Conservation (phyloP, 2,797 vertebrate genomes). For the Otolemur crassicaudatus region DNA sequence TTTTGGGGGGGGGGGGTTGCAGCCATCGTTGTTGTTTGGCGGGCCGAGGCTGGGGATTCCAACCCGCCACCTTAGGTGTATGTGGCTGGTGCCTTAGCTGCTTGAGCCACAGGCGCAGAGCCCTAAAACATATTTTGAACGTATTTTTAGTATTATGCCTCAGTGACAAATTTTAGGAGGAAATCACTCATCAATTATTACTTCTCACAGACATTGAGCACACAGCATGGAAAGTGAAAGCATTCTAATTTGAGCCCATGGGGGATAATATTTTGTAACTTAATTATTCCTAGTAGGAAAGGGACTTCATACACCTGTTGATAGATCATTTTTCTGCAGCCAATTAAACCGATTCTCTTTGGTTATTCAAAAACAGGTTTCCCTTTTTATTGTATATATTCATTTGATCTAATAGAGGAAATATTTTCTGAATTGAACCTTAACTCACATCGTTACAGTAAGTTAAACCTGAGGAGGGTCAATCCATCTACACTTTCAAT, state of each 20-base stretch:
- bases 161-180: neutral
- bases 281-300: constrained; percentile 50
- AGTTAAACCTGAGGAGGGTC: neutral
- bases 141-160: constrained; percentile 17
- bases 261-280: constrained; percentile 11
- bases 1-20: too few species aligned
- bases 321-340: constrained; percentile 14
- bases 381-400: neutral
- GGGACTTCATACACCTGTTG: neutral
- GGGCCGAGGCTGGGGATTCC: too few species aligned
- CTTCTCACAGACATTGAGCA: neutral
- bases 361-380: constrained; percentile 1
- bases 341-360: neutral
- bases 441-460: neutral
- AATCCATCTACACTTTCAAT: constrained; percentile 11
- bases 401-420: constrained; percentile 1
- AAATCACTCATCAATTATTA: constrained; percentile 45
- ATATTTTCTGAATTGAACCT: neutral
- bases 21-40: too few species aligned
- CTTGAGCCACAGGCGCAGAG: too few species aligned
- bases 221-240: neutral
- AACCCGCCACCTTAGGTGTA: too few species aligned
- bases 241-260: constrained; percentile 18
- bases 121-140: neutral
- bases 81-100: too few species aligned